Base-by-base conservation (phyloP, 2,113 vertebrate genomes). In the Barbus barbus region DNA sequence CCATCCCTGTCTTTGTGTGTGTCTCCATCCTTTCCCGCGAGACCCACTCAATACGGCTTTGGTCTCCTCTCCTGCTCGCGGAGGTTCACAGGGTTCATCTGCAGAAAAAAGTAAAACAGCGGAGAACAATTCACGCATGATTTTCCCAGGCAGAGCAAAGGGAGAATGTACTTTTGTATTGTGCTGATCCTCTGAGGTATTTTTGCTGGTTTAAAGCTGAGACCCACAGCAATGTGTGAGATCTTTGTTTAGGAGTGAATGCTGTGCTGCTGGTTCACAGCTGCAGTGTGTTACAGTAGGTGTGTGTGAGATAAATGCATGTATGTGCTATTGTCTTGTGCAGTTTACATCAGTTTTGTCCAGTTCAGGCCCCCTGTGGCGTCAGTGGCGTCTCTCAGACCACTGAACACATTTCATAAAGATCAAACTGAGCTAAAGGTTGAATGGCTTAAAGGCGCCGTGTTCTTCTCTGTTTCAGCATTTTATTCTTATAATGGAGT, bases 131-230 rank as follows among this genome's bases (percentile, higher is more conserved):
- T 85, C 87, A 84, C 79, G 81, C 86, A 9, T 80, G 83, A 63
- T 31, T 75, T 87, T 86, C 88, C 82, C 82, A 87, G 88, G 58
- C 53, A 67, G 72, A 78, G 65, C 16, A 78, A 58, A 58, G 41
- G 71, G n/a, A 53, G 74, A 73, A 79, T 33, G 86, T 90, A 79
- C 77, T 90, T 90, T 86, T 91, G 72, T 60, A 86, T 89, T 91
- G 90, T 89, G 90, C 81, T 56, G 88, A 81, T 88, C 90, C 90
- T 82, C 87, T 89, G 67, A 60, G 78, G 82, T 65, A 77, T 84
- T 80, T 81, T 12, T 78, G 41, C 60, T 77, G 87, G 78, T 91
- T 90, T 87, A 12, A 77, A 58, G 74, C 28, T 9, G 46, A 56
- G 53, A 51, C 44, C 7, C 74, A 7, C 3, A 22, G 3, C 14